These are phyloP conservation scores for Nyctalus aviator DNA, from an alignment of 2,797 vertebrate genomes.

Conservation along the genomic window DNA sequence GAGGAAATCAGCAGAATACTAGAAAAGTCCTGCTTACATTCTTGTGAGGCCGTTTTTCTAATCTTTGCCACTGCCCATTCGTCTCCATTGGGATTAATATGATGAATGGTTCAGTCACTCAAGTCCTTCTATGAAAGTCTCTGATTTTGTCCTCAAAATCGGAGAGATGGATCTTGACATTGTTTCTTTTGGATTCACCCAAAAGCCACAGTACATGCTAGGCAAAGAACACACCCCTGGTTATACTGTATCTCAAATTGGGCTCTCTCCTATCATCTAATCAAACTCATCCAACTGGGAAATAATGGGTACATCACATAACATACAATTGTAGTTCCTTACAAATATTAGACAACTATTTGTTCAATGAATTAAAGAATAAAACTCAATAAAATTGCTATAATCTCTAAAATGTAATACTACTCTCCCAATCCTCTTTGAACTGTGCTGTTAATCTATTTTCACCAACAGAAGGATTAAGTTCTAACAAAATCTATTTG, in stretches of 20 bases:
- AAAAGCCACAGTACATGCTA: slow-evolving; percentile 12
- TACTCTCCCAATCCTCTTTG: background rate
- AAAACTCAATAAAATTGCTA: slow-evolving; percentile 27
- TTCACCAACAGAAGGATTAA: slow-evolving; percentile 15
- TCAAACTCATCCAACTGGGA: background rate
- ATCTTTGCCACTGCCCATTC: background rate
- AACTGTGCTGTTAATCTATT: background rate
- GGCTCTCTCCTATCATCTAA: background rate
- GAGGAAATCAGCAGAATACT: background rate
- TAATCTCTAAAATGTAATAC: slow-evolving; percentile 18
- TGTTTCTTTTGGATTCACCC: slow-evolving; percentile 8
- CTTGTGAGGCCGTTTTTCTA: background rate
- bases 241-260: background rate
- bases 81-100: background rate
- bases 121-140: slow-evolving; percentile 31
- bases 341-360: background rate
- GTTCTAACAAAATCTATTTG: slow-evolving; percentile 45
- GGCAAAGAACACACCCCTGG: background rate
- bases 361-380: slow-evolving; percentile 45
- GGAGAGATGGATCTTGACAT: background rate
- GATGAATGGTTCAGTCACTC: slow-evolving; percentile 33
- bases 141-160: background rate
- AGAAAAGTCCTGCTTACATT: slow-evolving; percentile 4
- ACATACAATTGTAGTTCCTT: slow-evolving; percentile 25
- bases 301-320: slow-evolving; percentile 31